Evolutionary conservation across 2,888 invertebrate genomes (phyloP), one percentile per base, ranked within the genome.

Genomic region (Torymus aiolomorphi): DNA sequence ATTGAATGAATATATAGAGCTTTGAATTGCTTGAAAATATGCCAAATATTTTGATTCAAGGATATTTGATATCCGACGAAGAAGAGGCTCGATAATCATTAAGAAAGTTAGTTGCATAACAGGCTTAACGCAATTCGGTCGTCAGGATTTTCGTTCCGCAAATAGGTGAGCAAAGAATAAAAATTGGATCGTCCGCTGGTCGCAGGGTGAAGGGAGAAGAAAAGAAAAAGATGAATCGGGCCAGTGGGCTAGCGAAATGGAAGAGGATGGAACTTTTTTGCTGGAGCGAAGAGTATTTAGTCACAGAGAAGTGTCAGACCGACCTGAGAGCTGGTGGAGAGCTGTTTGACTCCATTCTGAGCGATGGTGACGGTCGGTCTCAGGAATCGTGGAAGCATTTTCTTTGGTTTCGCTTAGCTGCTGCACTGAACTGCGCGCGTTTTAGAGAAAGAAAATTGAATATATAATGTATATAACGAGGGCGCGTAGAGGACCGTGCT

Each of bases 291-390:
- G 11, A 24, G 67, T 4, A 18, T 3, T 31, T 31, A 31, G 31
- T 31, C 5, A 8, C 31, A 31, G 31, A 31, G 31, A 3, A 31
- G 31, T 31, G 31, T 31, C 31, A 42, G 12, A 70, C 73, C 85
- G 70, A 89, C 89, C 84, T 85, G 88, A 49, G 87, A 79, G 52
- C 86, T 88, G n/a, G 89, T 90, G 14, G 89, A 89, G 16, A 90
- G 78, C 69, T 87, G 87, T 75, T 89, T 89, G 4, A 86, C 87
- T 80, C 89, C 88, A 77, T 85, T 87, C 51, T 86, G 86, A 61
- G 86, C 88, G 51, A 86, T 84, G 75, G 81, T 80, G 79, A 88
- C 74, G 20, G 86, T 85, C 51, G 88, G 87, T 81, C 84, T 89
- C 13, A 89, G 65, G 61, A 89, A 87, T 80, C 89, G 86, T 73